These are phyloP conservation scores for Ranitomeya imitator DNA, from an alignment of 2,113 vertebrate genomes.

Conservation along the genomic window DNA sequence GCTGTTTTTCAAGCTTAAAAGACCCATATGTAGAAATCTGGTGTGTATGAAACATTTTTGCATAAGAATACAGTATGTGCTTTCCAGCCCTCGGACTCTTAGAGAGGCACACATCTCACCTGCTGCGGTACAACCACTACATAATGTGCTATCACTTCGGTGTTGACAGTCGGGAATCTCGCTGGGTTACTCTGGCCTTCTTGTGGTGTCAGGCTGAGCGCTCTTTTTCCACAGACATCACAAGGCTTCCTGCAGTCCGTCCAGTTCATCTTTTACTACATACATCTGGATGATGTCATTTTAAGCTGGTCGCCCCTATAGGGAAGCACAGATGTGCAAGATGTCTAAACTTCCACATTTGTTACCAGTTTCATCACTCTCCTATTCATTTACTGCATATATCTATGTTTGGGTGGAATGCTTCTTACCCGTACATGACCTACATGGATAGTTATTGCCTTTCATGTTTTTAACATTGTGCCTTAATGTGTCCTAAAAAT, in stretches of 20 bases:
- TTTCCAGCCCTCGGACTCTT: neutral
- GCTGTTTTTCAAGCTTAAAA: neutral
- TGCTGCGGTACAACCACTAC: neutral
- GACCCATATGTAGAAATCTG: neutral
- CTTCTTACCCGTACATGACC: neutral
- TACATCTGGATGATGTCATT: slow-evolving; percentile 38
- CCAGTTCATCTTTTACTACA: slow-evolving; percentile 30
- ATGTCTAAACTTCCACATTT: neutral
- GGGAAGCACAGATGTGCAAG: slow-evolving; percentile 27
- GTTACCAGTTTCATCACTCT: neutral
- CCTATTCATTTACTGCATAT: neutral
- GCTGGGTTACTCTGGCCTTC: slow-evolving; percentile 25
- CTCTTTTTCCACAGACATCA: slow-evolving; percentile 29
- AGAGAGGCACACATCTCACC: neutral
- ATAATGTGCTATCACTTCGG: neutral
- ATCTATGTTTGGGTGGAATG: neutral
- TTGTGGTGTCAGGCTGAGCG: slow-evolving; percentile 21
- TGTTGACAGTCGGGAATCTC: slow-evolving; percentile 23
- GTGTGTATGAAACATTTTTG: neutral
- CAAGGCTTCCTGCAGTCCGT: slow-evolving; percentile 10
- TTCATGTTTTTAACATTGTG: neutral
- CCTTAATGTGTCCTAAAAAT: neutral
- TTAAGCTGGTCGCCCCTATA: slow-evolving; percentile 10
- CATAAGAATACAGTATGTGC: neutral
- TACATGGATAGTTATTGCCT: neutral